phyloP scores from a whole-genome alignment of 2,888 invertebrate species.

The Trissolcus japonicus region DNA sequence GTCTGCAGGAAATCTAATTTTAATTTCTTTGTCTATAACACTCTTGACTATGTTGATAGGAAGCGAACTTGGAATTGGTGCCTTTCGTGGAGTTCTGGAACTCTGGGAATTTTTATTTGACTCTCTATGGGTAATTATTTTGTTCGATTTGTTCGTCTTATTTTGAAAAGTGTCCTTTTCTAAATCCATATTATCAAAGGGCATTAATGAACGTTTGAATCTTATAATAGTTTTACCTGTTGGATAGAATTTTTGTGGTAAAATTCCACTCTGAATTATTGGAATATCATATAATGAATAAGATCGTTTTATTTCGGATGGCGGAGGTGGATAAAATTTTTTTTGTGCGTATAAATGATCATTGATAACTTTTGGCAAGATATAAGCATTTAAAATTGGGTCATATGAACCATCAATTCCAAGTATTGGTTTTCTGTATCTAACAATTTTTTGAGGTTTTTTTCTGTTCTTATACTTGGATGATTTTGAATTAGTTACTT shows the following conservation, averaged over 20 bases:
- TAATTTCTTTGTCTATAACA: slow-evolving; percentile 68
- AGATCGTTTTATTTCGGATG: slow-evolving; percentile 2
- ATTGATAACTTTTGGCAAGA: slow-evolving; percentile 27
- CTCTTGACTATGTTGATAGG: slow-evolving; percentile 35
- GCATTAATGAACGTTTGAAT: slow-evolving; percentile 38
- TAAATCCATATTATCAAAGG: too few relatives aligned
- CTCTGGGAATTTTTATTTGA: not conserved
- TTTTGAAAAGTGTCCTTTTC: not conserved
- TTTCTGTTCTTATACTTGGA: not conserved
- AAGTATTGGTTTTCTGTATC: slow-evolving; percentile 28
- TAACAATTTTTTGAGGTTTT: slow-evolving; percentile 29
- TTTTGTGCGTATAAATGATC: slow-evolving; percentile 17
- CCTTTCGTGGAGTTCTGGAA: slow-evolving; percentile 56
- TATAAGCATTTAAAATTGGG: slow-evolving; percentile 39
- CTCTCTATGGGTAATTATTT: too few relatives aligned
- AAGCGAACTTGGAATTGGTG: slow-evolving; percentile 27
- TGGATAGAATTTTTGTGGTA: slow-evolving; percentile 12
- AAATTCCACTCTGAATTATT: not conserved
- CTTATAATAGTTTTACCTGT: slow-evolving; percentile 10
- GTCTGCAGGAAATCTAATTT: slow-evolving; percentile 60
- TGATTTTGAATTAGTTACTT: slow-evolving; percentile 9
- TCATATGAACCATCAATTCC: slow-evolving; percentile 12
- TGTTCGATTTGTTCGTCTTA: too few relatives aligned
- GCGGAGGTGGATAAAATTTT: slow-evolving; percentile 18
- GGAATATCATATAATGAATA: slow-evolving; percentile 28